Conservation (phyloP, 2,888 invertebrate genomes). For the Fabriciana adippe region DNA sequence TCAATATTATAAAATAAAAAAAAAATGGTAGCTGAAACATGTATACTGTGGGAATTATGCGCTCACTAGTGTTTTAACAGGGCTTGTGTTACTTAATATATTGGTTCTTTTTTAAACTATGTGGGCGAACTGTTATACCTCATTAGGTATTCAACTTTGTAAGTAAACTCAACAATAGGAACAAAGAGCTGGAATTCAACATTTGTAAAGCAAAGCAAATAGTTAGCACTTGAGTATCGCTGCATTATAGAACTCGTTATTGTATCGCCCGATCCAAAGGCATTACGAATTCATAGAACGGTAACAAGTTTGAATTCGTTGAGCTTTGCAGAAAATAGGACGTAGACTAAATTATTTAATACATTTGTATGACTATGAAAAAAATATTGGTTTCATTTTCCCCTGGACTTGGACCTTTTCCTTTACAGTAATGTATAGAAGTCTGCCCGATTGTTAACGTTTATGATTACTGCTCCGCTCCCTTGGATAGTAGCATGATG, state of each 20-base stretch:
- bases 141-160: conserved; percentile 13
- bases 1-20: no score
- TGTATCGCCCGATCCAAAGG: conserved; percentile 27
- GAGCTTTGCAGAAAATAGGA: conserved; percentile 30
- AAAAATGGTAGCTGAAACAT: no score
- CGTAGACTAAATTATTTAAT: conserved; percentile 8
- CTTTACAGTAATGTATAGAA: no score
- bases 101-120: conserved; percentile 2
- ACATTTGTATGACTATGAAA: background rate
- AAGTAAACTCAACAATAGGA: conserved; percentile 15
- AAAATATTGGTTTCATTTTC: background rate
- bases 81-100: background rate
- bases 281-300: conserved; percentile 30
- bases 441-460: no score
- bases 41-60: background rate
- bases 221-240: conserved; percentile 26
- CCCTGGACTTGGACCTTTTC: no score
- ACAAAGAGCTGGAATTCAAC: conserved; percentile 19
- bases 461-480: no score
- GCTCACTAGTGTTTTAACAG: background rate
- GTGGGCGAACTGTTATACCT: conserved; percentile 15
- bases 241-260: conserved; percentile 31
- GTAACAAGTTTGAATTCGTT: conserved; percentile 33
- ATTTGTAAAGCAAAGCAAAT: conserved; percentile 24
- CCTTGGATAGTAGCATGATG: no score